Evolutionary conservation across 2,888 invertebrate genomes (phyloP).

Genomic region (Pomacea canaliculata): DNA sequence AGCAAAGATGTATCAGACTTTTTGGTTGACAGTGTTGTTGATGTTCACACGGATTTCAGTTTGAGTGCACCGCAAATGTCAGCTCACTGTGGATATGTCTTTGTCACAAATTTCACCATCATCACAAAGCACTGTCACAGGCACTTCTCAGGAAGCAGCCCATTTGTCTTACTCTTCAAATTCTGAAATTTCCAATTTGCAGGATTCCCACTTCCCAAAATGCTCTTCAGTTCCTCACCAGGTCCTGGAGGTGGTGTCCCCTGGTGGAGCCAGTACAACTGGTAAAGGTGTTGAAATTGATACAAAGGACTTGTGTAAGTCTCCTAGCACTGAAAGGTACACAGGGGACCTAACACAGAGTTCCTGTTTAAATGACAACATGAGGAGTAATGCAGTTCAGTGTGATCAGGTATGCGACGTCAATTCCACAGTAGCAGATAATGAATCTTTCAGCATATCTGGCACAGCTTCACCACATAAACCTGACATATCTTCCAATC

Average conservation of each 20-base stretch:
- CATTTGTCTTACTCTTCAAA: slow-evolving; percentile 3
- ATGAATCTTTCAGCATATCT: background rate
- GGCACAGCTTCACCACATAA: background rate
- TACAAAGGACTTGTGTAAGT: too few relatives aligned
- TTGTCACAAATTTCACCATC: background rate
- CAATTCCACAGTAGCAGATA: background rate
- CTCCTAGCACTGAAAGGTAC: background rate
- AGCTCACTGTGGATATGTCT: background rate
- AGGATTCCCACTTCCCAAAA: slow-evolving; percentile 23
- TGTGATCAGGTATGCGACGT: background rate
- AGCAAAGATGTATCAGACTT: too few relatives aligned
- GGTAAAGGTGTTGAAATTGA: background rate
- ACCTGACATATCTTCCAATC: background rate
- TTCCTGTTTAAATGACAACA: background rate
- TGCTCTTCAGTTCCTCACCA: slow-evolving; percentile 17
- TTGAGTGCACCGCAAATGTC: background rate
- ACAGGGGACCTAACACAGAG: background rate
- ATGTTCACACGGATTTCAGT: too few relatives aligned
- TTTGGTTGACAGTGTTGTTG: too few relatives aligned
- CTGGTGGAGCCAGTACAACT: slow-evolving; percentile 23
- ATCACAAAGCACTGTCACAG: slow-evolving; percentile 4
- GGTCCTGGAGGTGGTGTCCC: slow-evolving; percentile 5
- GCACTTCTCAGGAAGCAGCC: slow-evolving; percentile 10
- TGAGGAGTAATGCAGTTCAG: background rate
- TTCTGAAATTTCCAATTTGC: background rate